Base-by-base conservation (phyloP, 2,797 vertebrate genomes). In the Fistularia commersonii region DNA sequence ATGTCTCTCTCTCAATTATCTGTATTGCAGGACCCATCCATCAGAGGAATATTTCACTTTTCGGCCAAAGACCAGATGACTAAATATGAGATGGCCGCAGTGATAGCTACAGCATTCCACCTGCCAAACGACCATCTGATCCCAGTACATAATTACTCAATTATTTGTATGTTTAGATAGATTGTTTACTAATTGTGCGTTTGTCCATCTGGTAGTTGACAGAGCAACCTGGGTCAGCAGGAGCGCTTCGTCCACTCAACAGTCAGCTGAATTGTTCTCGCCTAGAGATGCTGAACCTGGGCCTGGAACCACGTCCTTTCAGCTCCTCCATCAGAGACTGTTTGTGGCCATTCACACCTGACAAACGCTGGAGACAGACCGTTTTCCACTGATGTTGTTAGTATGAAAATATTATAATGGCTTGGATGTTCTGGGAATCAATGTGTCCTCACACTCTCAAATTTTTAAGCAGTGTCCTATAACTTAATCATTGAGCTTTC, bases 61-160 rank as follows among this genome's bases (percentile, higher is more conserved):
- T 98, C 97, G 9, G 93, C 90, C 9, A 95, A 93, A 36, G 93
- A 99, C 44, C 93, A 94, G 82, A 98, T 99, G 96, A 99, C 95
- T 2, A 98, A 98, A 62, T 99, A 95, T 58, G 93, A 99, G 76
- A 98, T 98, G 76, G 91, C 93, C 0, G 92, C 94, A 48, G 90
- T 93, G 2, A 98, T 99, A 15, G 95, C 96, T 33, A 92, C 95
- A 45, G 93, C 93, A 40, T 99, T 99, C 87, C 94, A 93, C 74
- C 90, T 98, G 49, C 92, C 95, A 15, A 93, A 90, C 81, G 90
- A 88, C 61, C 96, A 99, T 70, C 78, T 99, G 46, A 89, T 95
- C 61, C 93, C 95, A 45, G 96, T 98, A 84, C 57, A 41, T 42
- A 23, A 23, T 23, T 23, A 23, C 44, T 6, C 41, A 23, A 42